Conservation (phyloP, 2,797 vertebrate genomes). For the Tragopan temminckii region DNA sequence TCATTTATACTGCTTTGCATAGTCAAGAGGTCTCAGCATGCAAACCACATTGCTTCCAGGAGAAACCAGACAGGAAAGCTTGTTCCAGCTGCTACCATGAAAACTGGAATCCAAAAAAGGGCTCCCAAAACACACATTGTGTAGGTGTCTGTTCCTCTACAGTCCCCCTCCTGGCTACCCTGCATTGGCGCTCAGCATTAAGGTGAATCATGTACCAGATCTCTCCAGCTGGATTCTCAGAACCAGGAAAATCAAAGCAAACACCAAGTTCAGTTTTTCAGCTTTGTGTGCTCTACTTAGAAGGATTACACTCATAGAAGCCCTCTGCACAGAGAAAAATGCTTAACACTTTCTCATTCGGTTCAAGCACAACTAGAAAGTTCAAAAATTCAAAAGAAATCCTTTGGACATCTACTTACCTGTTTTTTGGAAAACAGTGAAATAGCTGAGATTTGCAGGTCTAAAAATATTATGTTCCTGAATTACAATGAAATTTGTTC, state of each 20-base stretch:
- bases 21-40: neutral
- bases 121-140: neutral
- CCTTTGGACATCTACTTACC: neutral
- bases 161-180: neutral
- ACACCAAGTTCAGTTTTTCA: neutral
- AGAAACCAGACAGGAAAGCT: neutral
- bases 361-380: neutral
- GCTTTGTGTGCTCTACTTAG: neutral
- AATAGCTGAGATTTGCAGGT: neutral
- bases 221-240: neutral
- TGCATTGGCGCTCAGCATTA: neutral
- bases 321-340: neutral
- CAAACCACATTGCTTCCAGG: neutral
- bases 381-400: neutral
- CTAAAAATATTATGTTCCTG: neutral
- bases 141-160: neutral
- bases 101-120: neutral
- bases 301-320: neutral
- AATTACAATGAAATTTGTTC: neutral
- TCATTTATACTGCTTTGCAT: neutral
- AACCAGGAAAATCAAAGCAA: neutral
- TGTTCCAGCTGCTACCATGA: neutral
- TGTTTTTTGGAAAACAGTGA: neutral
- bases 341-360: neutral
- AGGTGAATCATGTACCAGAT: neutral